Conservation (phyloP, 2,888 invertebrate genomes). For the Agriopis aurantiaria region DNA sequence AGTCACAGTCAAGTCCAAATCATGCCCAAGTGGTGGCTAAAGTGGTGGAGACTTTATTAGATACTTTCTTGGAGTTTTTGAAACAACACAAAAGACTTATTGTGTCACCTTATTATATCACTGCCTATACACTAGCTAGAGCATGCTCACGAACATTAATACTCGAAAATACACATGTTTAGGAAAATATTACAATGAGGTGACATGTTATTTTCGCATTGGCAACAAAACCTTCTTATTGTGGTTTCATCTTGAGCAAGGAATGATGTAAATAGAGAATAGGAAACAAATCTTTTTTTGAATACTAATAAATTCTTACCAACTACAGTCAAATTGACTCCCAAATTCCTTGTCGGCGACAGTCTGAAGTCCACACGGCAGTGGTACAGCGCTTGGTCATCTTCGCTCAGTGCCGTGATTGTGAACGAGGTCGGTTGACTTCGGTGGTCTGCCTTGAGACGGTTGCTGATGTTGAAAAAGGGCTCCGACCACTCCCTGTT, state of each 20-base stretch:
- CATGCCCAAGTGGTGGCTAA: too few species aligned
- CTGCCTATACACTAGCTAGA: too few species aligned
- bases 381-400: constrained; percentile 83
- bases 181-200: too few species aligned
- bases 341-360: constrained; percentile 85
- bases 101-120: too few species aligned
- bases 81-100: too few species aligned
- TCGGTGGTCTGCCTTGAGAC: constrained; percentile 64
- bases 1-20: too few species aligned
- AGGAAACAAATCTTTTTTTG: neutral
- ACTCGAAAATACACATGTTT: too few species aligned
- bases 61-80: too few species aligned
- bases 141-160: too few species aligned
- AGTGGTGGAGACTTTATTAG: too few species aligned
- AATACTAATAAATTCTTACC: constrained; percentile 62
- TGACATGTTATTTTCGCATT: too few species aligned
- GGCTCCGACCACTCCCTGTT: constrained; percentile 76
- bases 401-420: constrained; percentile 66
- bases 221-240: neutral
- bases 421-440: constrained; percentile 68
- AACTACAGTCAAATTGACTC: constrained; percentile 85
- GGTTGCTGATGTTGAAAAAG: constrained; percentile 66
- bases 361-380: constrained; percentile 87
- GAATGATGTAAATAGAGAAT: neutral
- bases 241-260: neutral